Percentiles rank a stretch among this genome's conserved stretches.
Conservation (phyloP, 2,888 invertebrate genomes). For the Apotomis betuletana region DNA sequence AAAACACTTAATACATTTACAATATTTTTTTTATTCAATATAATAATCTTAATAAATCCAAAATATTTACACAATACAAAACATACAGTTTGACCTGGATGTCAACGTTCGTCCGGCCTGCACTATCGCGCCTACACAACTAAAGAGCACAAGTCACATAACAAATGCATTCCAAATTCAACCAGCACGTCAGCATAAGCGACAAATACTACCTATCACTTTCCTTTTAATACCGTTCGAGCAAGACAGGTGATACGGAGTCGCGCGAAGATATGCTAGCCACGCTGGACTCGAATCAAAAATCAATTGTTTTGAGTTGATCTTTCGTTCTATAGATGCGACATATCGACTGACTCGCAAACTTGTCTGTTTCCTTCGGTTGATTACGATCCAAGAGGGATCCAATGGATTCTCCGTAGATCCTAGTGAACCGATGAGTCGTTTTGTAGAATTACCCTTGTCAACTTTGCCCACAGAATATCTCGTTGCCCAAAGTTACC, state of each 20-base stretch:
- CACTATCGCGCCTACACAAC: slow-evolving; percentile 25
- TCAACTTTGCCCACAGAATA: slow-evolving; percentile 4
- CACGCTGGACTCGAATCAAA: not conserved
- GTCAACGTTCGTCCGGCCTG: slow-evolving; percentile 62
- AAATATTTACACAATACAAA: slow-evolving; percentile 84
- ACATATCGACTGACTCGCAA: slow-evolving; percentile 30
- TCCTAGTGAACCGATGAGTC: not conserved
- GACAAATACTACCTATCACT: too few species aligned
- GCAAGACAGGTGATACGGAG: too few species aligned
- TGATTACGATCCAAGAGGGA: not conserved
- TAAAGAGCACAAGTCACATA: slow-evolving; percentile 27
- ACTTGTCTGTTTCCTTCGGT: not conserved
- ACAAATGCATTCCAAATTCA: slow-evolving; percentile 31
- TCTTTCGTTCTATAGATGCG: slow-evolving; percentile 25
- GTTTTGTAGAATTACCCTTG: not conserved
- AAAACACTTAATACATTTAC: slow-evolving; percentile 72
- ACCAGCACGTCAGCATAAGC: not conserved
- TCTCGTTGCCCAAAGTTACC: not conserved
- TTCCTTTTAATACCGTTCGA: too few species aligned
- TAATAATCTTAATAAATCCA: slow-evolving; percentile 85
- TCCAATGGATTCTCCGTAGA: not conserved
- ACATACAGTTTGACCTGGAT: slow-evolving; percentile 79
- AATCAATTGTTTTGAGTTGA: slow-evolving; percentile 27
- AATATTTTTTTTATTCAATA: slow-evolving; percentile 84
- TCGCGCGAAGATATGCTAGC: too few species aligned